Conservation (phyloP, 1,140 invertebrate genomes). For the Wasmannia auropunctata region DNA sequence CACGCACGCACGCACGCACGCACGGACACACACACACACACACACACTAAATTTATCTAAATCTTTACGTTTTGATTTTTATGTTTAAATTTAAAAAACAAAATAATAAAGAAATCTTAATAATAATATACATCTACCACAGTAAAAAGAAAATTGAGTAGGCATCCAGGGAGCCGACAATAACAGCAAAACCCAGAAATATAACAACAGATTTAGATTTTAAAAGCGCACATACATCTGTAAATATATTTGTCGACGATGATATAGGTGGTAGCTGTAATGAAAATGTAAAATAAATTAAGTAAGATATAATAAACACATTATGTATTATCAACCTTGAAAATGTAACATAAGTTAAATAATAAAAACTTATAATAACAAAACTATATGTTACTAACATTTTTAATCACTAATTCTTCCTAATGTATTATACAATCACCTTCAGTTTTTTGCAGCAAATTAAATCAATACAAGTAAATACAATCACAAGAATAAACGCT, state of each 20-base stretch:
- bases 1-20: no score
- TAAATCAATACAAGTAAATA: constrained; percentile 88
- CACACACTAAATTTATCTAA: neutral
- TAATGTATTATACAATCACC: constrained; percentile 79
- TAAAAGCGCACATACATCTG: constrained; percentile 87
- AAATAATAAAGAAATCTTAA: neutral
- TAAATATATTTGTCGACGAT: constrained; percentile 88
- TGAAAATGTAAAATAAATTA: neutral
- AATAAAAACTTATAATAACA: no score
- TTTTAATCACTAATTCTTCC: neutral
- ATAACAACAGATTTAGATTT: constrained; percentile 87
- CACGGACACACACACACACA: no score
- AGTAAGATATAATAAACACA: no score
- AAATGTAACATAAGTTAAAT: neutral
- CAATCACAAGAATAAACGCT: constrained; percentile 88
- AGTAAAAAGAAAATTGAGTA: constrained; percentile 92
- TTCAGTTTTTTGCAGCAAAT: constrained; percentile 87
- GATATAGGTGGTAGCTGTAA: constrained; percentile 89
- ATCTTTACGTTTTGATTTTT: neutral
- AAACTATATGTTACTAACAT: neutral
- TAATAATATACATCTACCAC: constrained; percentile 86
- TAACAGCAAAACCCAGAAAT: constrained; percentile 89
- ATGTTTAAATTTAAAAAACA: neutral
- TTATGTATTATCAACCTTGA: no score
- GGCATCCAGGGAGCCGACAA: constrained; percentile 90